Conservation (phyloP, 2,113 vertebrate species). For the Atrichornis clamosus region DNA sequence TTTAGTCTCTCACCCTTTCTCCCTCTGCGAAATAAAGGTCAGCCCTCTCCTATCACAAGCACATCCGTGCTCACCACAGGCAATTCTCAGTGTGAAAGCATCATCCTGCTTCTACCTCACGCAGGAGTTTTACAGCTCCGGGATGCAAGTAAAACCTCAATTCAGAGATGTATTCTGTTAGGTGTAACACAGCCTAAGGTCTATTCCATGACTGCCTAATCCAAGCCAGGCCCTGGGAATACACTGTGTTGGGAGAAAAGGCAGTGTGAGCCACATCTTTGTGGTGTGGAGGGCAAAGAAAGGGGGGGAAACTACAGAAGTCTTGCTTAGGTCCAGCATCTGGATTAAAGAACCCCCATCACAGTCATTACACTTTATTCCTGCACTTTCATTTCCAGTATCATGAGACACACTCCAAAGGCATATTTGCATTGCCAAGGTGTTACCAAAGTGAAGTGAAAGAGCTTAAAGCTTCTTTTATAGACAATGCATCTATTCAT, state of each 20-base stretch:
- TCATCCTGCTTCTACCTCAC: neutral
- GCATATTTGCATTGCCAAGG: conserved; percentile 28
- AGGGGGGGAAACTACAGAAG: neutral
- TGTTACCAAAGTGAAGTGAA: conserved; percentile 40
- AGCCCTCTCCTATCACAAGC: neutral
- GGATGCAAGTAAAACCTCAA: neutral
- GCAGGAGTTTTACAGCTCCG: neutral
- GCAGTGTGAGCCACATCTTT: neutral
- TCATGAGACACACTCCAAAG: neutral
- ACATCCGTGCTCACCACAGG: neutral
- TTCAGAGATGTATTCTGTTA: neutral
- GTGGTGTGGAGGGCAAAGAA: neutral
- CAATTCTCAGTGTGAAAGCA: neutral
- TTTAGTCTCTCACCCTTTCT: neutral
- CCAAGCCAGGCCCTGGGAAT: neutral
- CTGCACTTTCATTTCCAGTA: neutral
- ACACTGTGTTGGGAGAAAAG: neutral
- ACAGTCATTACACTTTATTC: neutral
- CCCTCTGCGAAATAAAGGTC: neutral
- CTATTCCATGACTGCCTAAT: neutral
- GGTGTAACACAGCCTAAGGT: neutral
- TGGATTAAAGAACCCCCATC: neutral
- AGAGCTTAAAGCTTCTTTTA: conserved; percentile 54
- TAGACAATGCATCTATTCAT: conserved; percentile 49
- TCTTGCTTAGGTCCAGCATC: neutral